phyloP scores from a whole-genome alignment of 2,113 vertebrate species.

The Uria lomvia region DNA sequence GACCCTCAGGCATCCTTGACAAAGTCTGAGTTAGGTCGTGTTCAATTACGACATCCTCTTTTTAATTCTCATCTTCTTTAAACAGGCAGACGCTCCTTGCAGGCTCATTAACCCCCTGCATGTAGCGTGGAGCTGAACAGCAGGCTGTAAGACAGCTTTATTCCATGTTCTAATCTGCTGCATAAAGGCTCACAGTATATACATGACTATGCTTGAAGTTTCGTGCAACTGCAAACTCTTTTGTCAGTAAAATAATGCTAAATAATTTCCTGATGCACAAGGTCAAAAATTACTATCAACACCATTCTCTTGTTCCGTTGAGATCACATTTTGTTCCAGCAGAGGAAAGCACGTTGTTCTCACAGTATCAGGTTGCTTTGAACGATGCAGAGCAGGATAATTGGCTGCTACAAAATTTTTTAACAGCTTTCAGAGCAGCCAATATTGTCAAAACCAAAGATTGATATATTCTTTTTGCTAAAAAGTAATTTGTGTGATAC shows the following conservation, averaged over 20 bases:
- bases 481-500: neutral
- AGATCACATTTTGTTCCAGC: constrained; percentile 8
- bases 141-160: neutral
- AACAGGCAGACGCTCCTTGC: neutral
- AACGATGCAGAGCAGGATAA: neutral
- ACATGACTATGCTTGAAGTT: neutral
- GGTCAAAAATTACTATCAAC: constrained; percentile 3
- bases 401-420: neutral
- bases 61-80: constrained; percentile 26
- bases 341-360: neutral
- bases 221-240: neutral
- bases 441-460: constrained; percentile 23
- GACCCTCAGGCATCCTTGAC: neutral
- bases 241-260: neutral
- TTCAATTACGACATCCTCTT: neutral
- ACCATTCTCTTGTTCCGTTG: neutral
- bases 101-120: constrained; percentile 41
- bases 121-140: neutral
- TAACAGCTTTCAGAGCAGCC: neutral
- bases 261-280: constrained; percentile 1
- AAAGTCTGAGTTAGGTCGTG: neutral
- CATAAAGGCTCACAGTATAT: neutral
- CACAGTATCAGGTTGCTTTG: neutral
- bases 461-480: constrained; percentile 19
- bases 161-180: neutral